These are phyloP conservation scores for Vanessa tameamea DNA, from an alignment of 1,140 invertebrate genomes.

Conservation along the genomic window DNA sequence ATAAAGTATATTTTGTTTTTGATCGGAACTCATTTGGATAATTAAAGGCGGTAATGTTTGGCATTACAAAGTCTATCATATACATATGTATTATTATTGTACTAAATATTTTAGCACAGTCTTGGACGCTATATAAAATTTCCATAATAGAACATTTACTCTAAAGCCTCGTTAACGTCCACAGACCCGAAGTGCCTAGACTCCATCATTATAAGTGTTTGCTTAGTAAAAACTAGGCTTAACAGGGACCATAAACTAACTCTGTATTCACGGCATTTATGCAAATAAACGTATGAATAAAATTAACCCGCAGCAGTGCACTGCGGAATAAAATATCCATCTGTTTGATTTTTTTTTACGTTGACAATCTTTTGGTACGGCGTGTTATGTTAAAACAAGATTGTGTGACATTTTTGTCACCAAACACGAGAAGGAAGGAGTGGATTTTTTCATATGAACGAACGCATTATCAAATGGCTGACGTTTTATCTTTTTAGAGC, in stretches of 20 bases:
- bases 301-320: slow-evolving; percentile 21
- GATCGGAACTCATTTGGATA: no score
- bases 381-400: background rate
- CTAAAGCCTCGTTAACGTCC: background rate
- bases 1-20: no score
- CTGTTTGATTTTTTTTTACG: background rate
- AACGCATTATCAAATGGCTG: no score
- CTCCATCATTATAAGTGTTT: background rate
- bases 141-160: background rate
- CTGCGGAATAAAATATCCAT: slow-evolving; percentile 8
- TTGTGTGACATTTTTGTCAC: background rate
- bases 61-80: no score
- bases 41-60: no score
- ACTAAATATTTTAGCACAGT: no score
- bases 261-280: slow-evolving; percentile 18
- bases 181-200: background rate
- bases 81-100: no score
- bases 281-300: slow-evolving; percentile 26
- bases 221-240: slow-evolving; percentile 19
- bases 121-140: background rate
- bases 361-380: background rate
- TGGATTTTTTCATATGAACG: no score
- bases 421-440: no score
- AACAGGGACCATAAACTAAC: slow-evolving; percentile 9
- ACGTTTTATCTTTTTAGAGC: no score